phyloP scores from a whole-genome alignment of 2,113 vertebrate species.

The Excalfactoria chinensis region DNA sequence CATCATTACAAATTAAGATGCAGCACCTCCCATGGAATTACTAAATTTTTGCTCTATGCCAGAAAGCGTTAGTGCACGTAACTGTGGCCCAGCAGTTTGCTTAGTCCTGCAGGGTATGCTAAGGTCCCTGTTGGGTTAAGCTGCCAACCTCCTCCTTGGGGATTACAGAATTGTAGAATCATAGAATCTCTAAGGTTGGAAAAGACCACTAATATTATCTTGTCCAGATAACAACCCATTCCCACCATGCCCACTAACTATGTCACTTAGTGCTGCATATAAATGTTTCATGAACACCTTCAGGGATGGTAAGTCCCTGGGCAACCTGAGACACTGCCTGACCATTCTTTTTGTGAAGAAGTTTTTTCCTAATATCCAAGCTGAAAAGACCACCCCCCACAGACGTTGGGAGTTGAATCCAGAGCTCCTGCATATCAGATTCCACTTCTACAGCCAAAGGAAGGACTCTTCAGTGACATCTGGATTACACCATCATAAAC shows the following conservation, averaged over 20 bases:
- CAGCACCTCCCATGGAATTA: neutral
- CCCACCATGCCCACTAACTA: no score
- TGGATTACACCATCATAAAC: fast-evolving
- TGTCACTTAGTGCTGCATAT: no score
- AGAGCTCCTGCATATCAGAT: neutral
- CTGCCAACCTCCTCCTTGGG: neutral
- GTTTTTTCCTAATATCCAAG: no score
- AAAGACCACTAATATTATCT: no score
- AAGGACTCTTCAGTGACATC: neutral
- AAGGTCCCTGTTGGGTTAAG: neutral
- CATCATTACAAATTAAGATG: neutral
- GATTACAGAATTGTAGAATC: neutral
- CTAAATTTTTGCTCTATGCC: neutral
- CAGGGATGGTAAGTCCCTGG: no score
- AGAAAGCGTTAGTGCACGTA: fast-evolving
- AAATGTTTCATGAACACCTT: no score
- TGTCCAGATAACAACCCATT: no score
- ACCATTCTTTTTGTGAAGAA: no score
- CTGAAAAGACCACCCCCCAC: no score
- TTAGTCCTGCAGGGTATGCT: neutral
- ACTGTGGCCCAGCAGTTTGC: fast-evolving
- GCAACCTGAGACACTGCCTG: no score
- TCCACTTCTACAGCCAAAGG: fast-evolving
- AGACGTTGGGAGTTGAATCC: no score
- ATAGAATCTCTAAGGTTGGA: no score